Evolutionary conservation across 1,140 invertebrate species (phyloP).

Genomic region (Megalonaias nervosa): DNA sequence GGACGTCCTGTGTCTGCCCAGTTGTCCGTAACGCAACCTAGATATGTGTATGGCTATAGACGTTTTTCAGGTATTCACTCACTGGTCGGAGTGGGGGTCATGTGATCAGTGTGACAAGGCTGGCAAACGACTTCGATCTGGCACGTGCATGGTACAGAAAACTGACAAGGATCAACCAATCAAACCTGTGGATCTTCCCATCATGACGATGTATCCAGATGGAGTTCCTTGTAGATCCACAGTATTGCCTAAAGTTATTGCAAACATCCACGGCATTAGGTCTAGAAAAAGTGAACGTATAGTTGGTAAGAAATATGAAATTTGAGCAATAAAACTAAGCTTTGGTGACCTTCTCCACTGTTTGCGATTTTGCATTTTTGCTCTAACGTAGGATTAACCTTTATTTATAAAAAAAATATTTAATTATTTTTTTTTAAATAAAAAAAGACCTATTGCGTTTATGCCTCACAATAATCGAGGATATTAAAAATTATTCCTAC

Average conservation of each 20-base stretch:
- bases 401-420: no score
- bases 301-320: conserved; percentile 13
- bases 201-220: conserved; percentile 62
- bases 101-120: conserved; percentile 77
- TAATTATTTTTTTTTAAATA: no score
- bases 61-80: conserved; percentile 45
- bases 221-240: conserved; percentile 77
- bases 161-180: conserved; percentile 45
- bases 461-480: no score
- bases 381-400: no score
- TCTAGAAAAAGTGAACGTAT: conserved; percentile 70
- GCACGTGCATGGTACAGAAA: conserved; percentile 59
- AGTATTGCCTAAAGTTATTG: conserved; percentile 71
- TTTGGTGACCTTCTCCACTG: no score
- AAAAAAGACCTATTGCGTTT: no score
- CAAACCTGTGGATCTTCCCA: conserved; percentile 52
- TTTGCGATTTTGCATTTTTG: no score
- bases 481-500: no score
- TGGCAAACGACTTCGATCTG: conserved; percentile 47
- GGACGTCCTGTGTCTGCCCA: no score
- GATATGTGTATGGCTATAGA: no score
- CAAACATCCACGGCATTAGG: conserved; percentile 67
- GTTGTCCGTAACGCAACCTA: no score
- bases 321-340: no score
- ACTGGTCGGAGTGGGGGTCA: conserved; percentile 77